These are phyloP conservation scores for Muntiacus muntjak DNA, from an alignment of 2,113 vertebrate species.

Conservation along the genomic window DNA sequence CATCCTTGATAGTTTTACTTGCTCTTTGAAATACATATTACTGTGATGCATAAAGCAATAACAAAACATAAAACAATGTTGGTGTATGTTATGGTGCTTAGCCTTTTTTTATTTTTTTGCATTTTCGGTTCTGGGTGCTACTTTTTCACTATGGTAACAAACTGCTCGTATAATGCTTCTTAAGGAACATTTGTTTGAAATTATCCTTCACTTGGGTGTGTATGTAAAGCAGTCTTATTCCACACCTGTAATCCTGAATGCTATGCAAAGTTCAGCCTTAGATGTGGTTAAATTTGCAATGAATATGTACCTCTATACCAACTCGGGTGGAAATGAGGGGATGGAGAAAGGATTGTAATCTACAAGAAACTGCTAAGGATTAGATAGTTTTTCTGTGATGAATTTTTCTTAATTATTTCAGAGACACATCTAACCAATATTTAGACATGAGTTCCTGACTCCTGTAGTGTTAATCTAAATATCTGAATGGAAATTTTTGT, in stretches of 20 bases:
- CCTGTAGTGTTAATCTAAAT: not conserved
- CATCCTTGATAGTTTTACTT: not conserved
- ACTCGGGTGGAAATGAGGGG: no score
- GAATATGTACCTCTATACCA: not conserved
- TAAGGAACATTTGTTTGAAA: conserved; percentile 16
- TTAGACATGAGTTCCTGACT: not conserved
- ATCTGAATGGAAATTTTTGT: not conserved
- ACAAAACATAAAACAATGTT: not conserved
- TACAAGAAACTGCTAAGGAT: not conserved
- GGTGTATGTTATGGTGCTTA: not conserved
- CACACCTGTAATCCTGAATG: not conserved
- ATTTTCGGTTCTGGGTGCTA: not conserved
- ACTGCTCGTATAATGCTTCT: not conserved
- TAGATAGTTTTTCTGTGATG: not conserved
- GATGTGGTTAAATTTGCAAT: not conserved
- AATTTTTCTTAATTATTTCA: conserved; percentile 25
- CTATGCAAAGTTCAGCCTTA: not conserved
- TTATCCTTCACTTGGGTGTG: not conserved
- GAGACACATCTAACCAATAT: not conserved
- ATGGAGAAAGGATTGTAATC: not conserved
- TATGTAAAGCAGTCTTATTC: not conserved
- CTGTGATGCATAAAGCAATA: not conserved
- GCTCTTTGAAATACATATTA: not conserved
- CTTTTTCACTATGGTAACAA: not conserved
- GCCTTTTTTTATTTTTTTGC: not conserved